phyloP scores from a whole-genome alignment of 2,797 vertebrate species.

The Meriones psammophilus region DNA sequence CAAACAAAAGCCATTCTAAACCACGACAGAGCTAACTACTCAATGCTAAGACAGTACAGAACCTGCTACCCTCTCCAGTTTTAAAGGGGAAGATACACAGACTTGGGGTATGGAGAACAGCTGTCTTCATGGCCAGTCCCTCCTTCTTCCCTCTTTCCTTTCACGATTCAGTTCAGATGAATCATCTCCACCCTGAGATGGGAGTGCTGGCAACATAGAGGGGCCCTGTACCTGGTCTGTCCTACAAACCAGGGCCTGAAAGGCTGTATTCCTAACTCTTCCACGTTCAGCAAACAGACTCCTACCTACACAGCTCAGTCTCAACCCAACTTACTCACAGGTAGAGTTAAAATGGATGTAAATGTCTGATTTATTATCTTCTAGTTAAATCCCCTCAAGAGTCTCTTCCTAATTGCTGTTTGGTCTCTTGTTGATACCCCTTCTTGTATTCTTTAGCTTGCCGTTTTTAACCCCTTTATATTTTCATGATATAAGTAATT shows the following conservation, averaged over 20 bases:
- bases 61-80: neutral
- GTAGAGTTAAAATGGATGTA: neutral
- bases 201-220: too few relatives aligned
- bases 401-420: neutral
- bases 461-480: neutral
- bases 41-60: neutral
- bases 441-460: neutral
- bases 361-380: neutral
- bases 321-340: neutral
- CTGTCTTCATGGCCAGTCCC: neutral
- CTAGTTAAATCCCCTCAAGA: neutral
- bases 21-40: neutral
- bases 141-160: neutral
- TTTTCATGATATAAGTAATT: neutral
- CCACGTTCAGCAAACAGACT: neutral
- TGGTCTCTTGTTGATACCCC: neutral
- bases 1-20: neutral
- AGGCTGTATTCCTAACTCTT: neutral
- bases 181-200: neutral
- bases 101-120: neutral
- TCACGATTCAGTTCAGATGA: neutral
- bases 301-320: neutral
- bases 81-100: neutral
- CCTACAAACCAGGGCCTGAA: neutral
- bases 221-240: neutral